Conservation (phyloP, 2,888 invertebrate genomes). For the Psylliodes chrysocephalus region DNA sequence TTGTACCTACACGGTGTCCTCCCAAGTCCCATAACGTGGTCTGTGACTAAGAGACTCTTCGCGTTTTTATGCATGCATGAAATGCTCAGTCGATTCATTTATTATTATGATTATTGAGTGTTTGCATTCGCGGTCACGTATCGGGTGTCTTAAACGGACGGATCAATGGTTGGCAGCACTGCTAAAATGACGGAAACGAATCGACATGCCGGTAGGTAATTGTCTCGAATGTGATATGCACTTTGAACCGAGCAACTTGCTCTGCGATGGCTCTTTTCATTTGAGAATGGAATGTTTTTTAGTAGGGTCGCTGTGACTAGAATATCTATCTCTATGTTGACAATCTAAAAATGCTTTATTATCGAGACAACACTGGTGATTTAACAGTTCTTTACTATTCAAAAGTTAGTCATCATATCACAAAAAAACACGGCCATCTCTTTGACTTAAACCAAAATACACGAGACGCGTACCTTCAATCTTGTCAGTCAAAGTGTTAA, state of each 20-base stretch:
- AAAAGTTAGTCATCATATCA: no score
- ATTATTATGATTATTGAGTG: constrained; percentile 62
- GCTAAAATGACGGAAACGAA: constrained; percentile 60
- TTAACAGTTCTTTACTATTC: no score
- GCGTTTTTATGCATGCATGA: constrained; percentile 60
- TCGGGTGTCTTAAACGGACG: constrained; percentile 54
- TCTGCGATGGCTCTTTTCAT: constrained; percentile 20
- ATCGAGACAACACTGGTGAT: no score
- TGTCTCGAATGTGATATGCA: constrained; percentile 39
- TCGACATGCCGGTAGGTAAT: constrained; percentile 46
- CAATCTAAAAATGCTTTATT: no score
- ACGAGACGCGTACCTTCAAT: no score
- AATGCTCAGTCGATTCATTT: constrained; percentile 58
- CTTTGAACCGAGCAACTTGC: constrained; percentile 32
- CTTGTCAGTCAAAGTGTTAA: no score
- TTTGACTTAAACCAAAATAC: no score
- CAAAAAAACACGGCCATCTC: no score
- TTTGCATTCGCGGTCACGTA: constrained; percentile 63
- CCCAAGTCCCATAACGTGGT: constrained; percentile 34
- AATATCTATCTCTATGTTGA: no score
- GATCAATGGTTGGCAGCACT: constrained; percentile 58
- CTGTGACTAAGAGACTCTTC: constrained; percentile 60
- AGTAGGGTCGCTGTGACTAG: constrained; percentile 22
- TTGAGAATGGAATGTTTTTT: constrained; percentile 18
- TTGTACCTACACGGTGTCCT: constrained; percentile 16